Percentiles rank a stretch among this genome's conserved stretches.
Evolutionary conservation across 23 tunicate genomes (phyloP).

Genomic region (Ascidia mentula): DNA sequence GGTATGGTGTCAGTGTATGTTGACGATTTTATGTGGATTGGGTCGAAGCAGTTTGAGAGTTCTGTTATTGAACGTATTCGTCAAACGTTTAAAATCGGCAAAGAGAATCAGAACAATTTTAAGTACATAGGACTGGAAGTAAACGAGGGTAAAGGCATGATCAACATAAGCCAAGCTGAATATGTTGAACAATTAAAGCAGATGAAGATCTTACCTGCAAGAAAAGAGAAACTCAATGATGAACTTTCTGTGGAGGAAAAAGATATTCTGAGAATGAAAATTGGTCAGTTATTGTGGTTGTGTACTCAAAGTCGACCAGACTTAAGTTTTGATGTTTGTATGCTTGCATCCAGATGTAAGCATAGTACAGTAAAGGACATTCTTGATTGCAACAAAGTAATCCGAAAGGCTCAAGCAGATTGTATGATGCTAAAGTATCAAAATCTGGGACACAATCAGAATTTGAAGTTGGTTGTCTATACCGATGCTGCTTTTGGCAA

Average conservation of each 20-base stretch:
- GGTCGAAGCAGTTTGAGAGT: not conserved
- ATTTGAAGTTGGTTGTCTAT: constrained; percentile 5
- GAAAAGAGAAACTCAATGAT: not conserved
- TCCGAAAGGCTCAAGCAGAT: not conserved
- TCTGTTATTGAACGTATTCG: not conserved
- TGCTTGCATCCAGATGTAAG: constrained; percentile 13
- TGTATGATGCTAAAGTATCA: not conserved
- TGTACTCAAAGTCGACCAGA: constrained; percentile 21
- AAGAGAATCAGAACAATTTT: not conserved
- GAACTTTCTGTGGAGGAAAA: not conserved
- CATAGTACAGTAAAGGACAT: not conserved
- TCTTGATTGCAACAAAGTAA: constrained; percentile 5
- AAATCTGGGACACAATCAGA: not conserved
- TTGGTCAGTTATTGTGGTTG: constrained; percentile 28
- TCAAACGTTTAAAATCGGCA: not conserved
- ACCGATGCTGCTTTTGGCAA: constrained; percentile 18
- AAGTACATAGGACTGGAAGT: constrained; percentile 16
- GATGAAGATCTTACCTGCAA: not conserved
- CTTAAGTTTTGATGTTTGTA: constrained; percentile 6
- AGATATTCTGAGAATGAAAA: constrained; percentile 2
- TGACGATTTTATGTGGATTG: constrained; percentile 28
- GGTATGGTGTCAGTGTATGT: constrained; percentile 17
- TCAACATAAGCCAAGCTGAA: not conserved
- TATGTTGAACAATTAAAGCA: not conserved
- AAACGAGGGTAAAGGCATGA: not conserved